phyloP scores from a whole-genome alignment of 2,113 vertebrate genomes.

The Xenus cinereus region DNA sequence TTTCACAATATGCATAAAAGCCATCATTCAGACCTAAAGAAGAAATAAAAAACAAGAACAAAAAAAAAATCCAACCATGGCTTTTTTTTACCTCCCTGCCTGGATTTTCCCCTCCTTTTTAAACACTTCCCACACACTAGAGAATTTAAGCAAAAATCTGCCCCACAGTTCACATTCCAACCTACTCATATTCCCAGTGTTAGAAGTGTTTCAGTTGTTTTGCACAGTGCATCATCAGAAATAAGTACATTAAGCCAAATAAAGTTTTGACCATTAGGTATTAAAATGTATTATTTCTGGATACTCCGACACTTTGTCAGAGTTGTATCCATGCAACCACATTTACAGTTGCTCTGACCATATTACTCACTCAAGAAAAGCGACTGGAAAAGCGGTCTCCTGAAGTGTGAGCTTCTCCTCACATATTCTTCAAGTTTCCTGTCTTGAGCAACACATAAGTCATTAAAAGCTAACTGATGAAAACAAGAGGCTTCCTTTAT shows the following conservation, averaged over 20 bases:
- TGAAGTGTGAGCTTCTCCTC: neutral
- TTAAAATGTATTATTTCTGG: neutral
- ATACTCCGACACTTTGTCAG: neutral
- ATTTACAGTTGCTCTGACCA: neutral
- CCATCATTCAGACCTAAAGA: neutral
- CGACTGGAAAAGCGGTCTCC: neutral
- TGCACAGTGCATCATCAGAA: neutral
- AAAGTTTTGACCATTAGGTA: neutral
- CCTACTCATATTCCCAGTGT: neutral
- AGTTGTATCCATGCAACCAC: neutral
- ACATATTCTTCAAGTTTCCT: neutral
- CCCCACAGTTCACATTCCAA: neutral
- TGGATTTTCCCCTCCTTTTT: neutral
- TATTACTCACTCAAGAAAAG: neutral
- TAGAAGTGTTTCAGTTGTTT: neutral
- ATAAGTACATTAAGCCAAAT: neutral
- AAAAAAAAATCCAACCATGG: neutral
- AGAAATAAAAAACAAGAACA: neutral
- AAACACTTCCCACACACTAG: neutral
- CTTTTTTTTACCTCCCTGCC: neutral
- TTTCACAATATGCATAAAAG: neutral
- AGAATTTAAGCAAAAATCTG: constrained; percentile 19
- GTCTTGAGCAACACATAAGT: neutral
- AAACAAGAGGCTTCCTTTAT: neutral
- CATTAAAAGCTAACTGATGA: neutral